Evolutionary conservation across 2,113 vertebrate species (phyloP).

Genomic region (Protobothrops mucrosquamatus): DNA sequence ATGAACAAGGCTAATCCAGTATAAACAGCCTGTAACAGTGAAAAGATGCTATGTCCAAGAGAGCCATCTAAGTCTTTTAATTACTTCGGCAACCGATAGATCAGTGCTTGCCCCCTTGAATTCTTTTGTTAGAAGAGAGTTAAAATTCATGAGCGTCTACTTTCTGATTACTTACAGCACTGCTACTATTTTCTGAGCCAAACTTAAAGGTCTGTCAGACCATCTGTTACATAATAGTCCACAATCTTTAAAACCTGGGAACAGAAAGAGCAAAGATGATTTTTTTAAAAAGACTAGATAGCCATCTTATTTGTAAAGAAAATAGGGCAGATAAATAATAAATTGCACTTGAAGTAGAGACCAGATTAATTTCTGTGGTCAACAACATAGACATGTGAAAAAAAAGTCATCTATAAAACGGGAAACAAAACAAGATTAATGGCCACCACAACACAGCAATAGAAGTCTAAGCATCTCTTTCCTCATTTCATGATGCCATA

Average conservation of each 20-base stretch:
- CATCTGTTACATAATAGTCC: constrained; percentile 92
- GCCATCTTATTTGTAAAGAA: constrained; percentile 60
- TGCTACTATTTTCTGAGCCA: constrained; percentile 87
- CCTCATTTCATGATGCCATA: not conserved
- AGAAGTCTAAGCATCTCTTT: constrained; percentile 26
- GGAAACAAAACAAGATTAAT: constrained; percentile 52
- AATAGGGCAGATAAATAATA: constrained; percentile 59
- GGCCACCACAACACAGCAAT: constrained; percentile 36
- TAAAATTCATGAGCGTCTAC: constrained; percentile 80
- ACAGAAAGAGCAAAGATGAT: constrained; percentile 71
- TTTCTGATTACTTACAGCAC: constrained; percentile 83
- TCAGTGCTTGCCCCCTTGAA: constrained; percentile 72
- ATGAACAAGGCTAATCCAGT: constrained; percentile 68
- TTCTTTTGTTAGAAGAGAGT: constrained; percentile 74
- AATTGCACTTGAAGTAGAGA: constrained; percentile 63
- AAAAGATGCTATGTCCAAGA: constrained; percentile 67
- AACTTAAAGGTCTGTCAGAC: constrained; percentile 89
- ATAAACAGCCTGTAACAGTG: constrained; percentile 60
- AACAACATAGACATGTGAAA: constrained; percentile 64
- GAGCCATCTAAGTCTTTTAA: constrained; percentile 76
- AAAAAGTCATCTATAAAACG: constrained; percentile 56
- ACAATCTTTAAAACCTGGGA: constrained; percentile 90
- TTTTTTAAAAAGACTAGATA: constrained; percentile 70
- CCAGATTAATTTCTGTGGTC: constrained; percentile 65
- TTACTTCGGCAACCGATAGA: constrained; percentile 77